These are phyloP conservation scores for Brachyrhaphis roseni DNA, from an alignment of 2,797 vertebrate genomes.

Conservation along the genomic window DNA sequence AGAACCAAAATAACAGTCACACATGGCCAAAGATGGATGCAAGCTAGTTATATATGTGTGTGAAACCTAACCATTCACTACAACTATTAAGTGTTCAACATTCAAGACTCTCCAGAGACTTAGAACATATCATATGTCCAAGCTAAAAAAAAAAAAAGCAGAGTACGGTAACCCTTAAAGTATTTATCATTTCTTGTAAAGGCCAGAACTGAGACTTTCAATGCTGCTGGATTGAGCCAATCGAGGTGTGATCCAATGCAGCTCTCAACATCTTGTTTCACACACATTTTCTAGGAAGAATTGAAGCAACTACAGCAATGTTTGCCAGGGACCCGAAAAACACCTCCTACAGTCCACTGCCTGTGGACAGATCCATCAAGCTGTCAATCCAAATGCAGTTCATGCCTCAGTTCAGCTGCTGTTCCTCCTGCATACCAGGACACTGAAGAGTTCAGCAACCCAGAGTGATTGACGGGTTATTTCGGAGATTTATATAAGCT, in stretches of 20 bases:
- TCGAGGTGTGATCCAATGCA: background rate
- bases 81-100: background rate
- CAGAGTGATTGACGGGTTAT: slow-evolving; percentile 15
- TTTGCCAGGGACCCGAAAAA: slow-evolving; percentile 28
- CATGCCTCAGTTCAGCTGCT: slow-evolving; percentile 16
- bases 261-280: slow-evolving; percentile 12
- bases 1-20: background rate
- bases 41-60: background rate
- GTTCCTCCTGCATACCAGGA: slow-evolving; percentile 11
- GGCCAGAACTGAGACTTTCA: background rate
- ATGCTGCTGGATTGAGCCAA: background rate
- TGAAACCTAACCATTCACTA: background rate
- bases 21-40: background rate
- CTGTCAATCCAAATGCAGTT: slow-evolving; percentile 49
- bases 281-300: slow-evolving; percentile 14
- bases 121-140: background rate
- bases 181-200: background rate
- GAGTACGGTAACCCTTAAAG: background rate
- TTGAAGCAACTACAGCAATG: slow-evolving; percentile 21
- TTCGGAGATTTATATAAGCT: slow-evolving; percentile 15
- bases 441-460: slow-evolving; percentile 11
- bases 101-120: background rate
- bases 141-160: background rate
- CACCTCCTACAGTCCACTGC: slow-evolving; percentile 42
- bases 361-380: slow-evolving; percentile 37